Base-by-base conservation (phyloP, 2,113 vertebrate genomes). In the Oryzias curvinotus region DNA sequence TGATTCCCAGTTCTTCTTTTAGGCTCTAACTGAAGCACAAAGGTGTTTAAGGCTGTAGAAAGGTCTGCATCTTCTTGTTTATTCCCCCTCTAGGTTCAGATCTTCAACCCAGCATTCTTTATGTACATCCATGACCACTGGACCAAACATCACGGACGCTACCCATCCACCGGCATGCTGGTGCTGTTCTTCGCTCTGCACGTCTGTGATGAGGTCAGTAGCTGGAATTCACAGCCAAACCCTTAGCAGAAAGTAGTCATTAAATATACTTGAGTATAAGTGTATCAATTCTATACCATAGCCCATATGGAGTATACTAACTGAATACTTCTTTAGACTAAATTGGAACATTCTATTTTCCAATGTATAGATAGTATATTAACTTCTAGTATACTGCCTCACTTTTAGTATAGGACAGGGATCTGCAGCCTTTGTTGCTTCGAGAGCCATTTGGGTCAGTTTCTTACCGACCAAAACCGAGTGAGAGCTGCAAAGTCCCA, bases 101-200 rank as follows among this genome's bases (percentile, higher is more conserved):
- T 99, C 88, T 98, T 98, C 84, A 99, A 98, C 78, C 97, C 97
- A 14, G 96, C 96, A 12, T 99, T 99, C 92, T 98, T 99, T 80
- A 99, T 98, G 85, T 99, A 99, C 82, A 97, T 98, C 89, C 97
- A 98, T 0, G 96, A 99, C 90, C 93, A 75, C 75, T 99, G 96
- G 97, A 98, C 95, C 0, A 91, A 90, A 66, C 96, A 98, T 68
- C 95, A 98, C 0, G 96, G 97, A 2, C 95, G 96, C 48, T 99
- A 98, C 89, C 97, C 97, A n/a, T 99, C 97, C 87, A 99, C 97
- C 0, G 97, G 96, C 70, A 97, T 99, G 96, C 90, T 98, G 56
- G 96, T 97, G 75, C 93, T 98, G 23, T 99, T 98, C 88, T 99
- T 98, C 0, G 96, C 97, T 14, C 90, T 99, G 50, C 97, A 98